Evolutionary conservation across 2,888 invertebrate genomes (phyloP).

Genomic region (Saturnia japonica): DNA sequence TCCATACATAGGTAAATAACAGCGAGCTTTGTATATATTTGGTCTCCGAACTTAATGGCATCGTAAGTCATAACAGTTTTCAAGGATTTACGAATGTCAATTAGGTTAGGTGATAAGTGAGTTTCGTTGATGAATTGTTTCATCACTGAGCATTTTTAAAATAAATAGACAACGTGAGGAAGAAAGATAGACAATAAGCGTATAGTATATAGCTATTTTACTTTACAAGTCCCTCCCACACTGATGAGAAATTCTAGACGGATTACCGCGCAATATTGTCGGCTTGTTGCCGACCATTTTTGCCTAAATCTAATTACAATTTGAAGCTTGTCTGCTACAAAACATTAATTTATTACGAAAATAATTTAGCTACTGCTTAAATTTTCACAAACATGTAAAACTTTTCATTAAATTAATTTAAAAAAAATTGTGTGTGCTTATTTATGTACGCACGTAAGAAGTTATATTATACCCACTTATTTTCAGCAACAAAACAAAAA

Average conservation of each 20-base stretch:
- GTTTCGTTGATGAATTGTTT: not conserved
- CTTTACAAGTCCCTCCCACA: not conserved
- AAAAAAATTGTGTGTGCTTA: too few species aligned
- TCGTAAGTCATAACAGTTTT: not conserved
- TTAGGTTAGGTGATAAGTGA: not conserved
- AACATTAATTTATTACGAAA: not conserved
- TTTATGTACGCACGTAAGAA: too few species aligned
- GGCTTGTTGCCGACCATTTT: not conserved
- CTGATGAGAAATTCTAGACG: conserved; percentile 3
- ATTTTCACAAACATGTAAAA: not conserved
- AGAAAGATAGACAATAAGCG: not conserved
- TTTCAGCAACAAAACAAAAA: too few species aligned
- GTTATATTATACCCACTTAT: too few species aligned
- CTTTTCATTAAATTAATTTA: too few species aligned
- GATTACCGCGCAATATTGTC: not conserved
- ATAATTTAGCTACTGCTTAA: not conserved
- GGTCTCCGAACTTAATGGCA: not conserved
- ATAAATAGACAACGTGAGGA: not conserved
- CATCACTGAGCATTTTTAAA: not conserved
- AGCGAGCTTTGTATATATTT: not conserved
- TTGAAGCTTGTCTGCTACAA: not conserved
- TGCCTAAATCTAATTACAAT: not conserved
- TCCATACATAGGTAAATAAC: too few species aligned
- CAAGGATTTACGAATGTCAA: not conserved
- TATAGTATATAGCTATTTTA: not conserved